Percentiles rank a stretch among this genome's conserved stretches.
These are phyloP conservation scores for Andrena chrysosceles DNA, from an alignment of 2,888 invertebrate genomes.

Conservation along the genomic window DNA sequence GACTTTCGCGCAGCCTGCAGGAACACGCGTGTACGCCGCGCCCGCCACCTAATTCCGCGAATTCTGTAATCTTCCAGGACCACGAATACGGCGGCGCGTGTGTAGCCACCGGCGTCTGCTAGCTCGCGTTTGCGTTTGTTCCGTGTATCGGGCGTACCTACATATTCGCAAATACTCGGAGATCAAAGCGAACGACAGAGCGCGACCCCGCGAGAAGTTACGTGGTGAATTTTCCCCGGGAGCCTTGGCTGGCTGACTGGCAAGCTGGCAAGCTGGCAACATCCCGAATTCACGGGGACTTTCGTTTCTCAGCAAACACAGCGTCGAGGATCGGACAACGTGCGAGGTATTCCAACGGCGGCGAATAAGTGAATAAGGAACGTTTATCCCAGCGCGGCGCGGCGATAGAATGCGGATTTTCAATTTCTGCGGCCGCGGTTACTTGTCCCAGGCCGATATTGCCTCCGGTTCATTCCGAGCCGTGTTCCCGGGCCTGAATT, in stretches of 20 bases:
- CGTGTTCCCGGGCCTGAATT: background rate
- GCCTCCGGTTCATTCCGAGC: conserved; percentile 42
- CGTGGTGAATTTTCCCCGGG: conserved; percentile 37
- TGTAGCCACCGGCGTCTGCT: background rate
- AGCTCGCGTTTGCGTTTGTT: background rate
- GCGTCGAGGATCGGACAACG: conserved; percentile 59
- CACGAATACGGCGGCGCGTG: conserved; percentile 41
- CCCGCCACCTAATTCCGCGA: conserved; percentile 61
- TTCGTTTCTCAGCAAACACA: conserved; percentile 53
- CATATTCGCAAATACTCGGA: conserved; percentile 50
- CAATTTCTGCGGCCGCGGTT: conserved; percentile 38
- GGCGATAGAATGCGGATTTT: conserved; percentile 58
- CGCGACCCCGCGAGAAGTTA: conserved; percentile 28
- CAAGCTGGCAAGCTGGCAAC: conserved; percentile 29
- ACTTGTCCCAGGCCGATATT: conserved; percentile 53
- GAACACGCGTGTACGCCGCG: conserved; percentile 45
- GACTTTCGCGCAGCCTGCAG: conserved; percentile 36
- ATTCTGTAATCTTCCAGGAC: conserved; percentile 64
- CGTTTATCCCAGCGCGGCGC: conserved; percentile 45
- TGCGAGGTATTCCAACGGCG: conserved; percentile 56
- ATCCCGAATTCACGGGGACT: conserved; percentile 50
- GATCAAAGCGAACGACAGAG: conserved; percentile 60
- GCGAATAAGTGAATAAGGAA: conserved; percentile 48
- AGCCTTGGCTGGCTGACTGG: background rate
- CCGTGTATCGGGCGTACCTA: conserved; percentile 24